Conservation (phyloP, 2,888 invertebrate genomes). For the Terebella lapidaria region DNA sequence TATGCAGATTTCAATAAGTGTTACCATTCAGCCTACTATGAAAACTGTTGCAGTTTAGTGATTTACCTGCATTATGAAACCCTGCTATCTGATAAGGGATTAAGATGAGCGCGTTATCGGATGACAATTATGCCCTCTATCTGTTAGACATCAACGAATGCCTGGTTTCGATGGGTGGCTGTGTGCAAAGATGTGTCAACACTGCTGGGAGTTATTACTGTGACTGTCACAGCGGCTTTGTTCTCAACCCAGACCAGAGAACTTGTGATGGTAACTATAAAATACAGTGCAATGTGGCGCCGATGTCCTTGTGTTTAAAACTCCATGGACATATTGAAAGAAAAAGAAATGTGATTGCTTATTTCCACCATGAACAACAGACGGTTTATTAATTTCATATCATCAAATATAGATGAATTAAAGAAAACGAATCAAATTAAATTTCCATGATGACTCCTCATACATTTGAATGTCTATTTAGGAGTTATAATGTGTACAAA, state of each 20-base stretch:
- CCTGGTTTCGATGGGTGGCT: conserved; percentile 30
- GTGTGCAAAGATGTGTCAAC: conserved; percentile 25
- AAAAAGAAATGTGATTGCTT: not conserved
- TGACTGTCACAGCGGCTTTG: conserved; percentile 16
- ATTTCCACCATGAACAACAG: not conserved
- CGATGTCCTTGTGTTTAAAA: not conserved
- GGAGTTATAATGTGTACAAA: no score
- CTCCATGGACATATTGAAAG: no score
- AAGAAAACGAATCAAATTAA: not conserved
- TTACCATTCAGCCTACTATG: no score
- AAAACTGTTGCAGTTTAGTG: no score
- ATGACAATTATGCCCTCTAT: no score
- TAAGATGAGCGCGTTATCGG: no score
- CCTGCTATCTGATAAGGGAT: no score
- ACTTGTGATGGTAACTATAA: conserved; percentile 18
- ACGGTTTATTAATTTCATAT: not conserved
- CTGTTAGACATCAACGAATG: conserved; percentile 43
- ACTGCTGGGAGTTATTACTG: conserved; percentile 19
- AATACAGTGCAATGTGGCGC: not conserved
- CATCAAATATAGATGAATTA: not conserved
- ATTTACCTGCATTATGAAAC: no score
- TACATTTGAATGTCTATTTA: no score
- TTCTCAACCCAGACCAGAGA: conserved; percentile 13
- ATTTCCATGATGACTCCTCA: no score
- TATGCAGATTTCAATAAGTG: no score